Conservation (phyloP, 2,113 vertebrate species). For the Dicaeum eximium region DNA sequence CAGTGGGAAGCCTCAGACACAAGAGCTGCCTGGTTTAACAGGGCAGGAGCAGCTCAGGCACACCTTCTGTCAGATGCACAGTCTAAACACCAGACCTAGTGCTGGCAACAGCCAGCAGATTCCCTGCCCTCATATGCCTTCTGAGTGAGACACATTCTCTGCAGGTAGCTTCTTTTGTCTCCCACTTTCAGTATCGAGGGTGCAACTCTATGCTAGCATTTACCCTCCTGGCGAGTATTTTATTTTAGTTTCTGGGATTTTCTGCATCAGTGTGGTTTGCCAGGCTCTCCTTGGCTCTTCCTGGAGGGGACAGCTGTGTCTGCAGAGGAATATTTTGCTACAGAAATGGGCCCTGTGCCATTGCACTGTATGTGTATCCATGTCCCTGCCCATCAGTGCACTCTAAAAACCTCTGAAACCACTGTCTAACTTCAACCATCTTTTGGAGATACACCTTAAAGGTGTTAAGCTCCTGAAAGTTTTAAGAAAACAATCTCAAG, state of each 20-base stretch:
- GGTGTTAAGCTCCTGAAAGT: background rate
- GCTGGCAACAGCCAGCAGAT: background rate
- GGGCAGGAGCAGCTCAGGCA: background rate
- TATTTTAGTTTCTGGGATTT: background rate
- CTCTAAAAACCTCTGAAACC: background rate
- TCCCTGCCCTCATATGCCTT: background rate
- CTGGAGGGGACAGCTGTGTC: background rate
- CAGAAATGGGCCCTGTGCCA: background rate
- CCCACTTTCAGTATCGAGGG: background rate
- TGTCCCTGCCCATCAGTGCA: background rate
- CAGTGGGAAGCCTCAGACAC: background rate
- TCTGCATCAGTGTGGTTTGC: background rate
- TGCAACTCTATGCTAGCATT: background rate
- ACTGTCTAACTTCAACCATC: background rate
- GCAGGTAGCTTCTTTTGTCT: background rate
- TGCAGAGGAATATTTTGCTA: background rate
- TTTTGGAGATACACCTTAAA: background rate
- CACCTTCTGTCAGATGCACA: rapidly evolving
- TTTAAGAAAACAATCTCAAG: background rate
- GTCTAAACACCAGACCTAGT: background rate
- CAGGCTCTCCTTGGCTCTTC: background rate
- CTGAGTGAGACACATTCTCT: background rate
- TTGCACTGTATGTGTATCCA: background rate
- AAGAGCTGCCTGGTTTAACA: background rate
- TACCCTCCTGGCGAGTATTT: background rate